Evolutionary conservation across 2,113 vertebrate genomes (phyloP), one percentile per base, ranked within the genome.

Genomic region (Hydrochoerus hydrochaeris): DNA sequence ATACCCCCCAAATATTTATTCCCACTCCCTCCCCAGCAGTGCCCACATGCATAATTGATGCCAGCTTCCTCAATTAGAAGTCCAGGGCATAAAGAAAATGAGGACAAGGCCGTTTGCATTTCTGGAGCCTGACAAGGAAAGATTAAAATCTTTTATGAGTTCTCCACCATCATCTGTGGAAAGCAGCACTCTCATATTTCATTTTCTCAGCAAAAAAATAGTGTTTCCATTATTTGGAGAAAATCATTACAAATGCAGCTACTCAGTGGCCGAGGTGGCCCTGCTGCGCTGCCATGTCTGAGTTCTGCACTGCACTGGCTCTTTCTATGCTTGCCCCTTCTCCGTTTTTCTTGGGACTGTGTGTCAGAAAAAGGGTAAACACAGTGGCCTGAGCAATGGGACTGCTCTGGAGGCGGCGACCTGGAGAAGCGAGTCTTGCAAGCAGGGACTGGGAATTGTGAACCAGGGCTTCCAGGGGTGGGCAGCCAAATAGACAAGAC

Each of bases 21-120:
- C 98, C 97, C 77, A 88, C 96, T 98, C 96, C 96, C 12, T 98
- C 95, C 96, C 8, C 28, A 98, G 97, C 73, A 13, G 90, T 65
- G 90, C 94, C 49, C 97, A 97, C 97, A 97, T 98, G 94, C 98
- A 98, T 98, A 98, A 98, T 98, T 98, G 98, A 99, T 97, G 96
- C 97, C 95, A 7, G 92, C 88, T 98, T 97, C 93, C 94, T 98
- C 98, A 98, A 98, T 98, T 97, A 96, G 97, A 30, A 65, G 93
- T 96, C 95, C 98, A 89, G 97, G 86, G 90, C 90, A 97, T 83
- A 93, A 88, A 97, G 96, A 98, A 97, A 98, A 96, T 85, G 96
- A 98, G 96, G 96, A 97, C 88, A 95, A 97, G 97, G 95, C 97
- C 32, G 94, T 97, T 96, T 96, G 41, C 2, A 87, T 97, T 97